Evolutionary conservation across 92 coral and sea anemone genomes (phyloP).

Genomic region (Palythoa heliodiscus): DNA sequence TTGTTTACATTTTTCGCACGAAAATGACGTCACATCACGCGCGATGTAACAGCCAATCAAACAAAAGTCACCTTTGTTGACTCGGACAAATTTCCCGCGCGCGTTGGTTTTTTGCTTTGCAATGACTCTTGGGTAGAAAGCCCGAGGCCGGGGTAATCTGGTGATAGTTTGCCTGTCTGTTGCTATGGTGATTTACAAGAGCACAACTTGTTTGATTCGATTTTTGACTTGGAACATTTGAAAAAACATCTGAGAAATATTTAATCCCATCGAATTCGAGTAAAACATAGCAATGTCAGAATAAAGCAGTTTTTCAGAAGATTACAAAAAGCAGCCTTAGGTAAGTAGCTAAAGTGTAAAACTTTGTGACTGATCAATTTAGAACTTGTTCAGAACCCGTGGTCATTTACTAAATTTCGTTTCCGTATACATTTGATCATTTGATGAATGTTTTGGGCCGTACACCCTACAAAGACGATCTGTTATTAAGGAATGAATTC

Average conservation of each 20-base stretch:
- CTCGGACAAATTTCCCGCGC: slow-evolving; percentile 36
- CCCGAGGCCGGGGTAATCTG: slow-evolving; percentile 17
- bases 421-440: no score
- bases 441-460: no score
- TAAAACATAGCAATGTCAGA: background rate
- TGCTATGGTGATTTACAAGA: slow-evolving; percentile 11
- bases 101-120: slow-evolving; percentile 11
- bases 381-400: no score
- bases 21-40: no score
- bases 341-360: slow-evolving; percentile 21
- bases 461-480: no score
- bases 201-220: slow-evolving; percentile 21
- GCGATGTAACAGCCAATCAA: no score
- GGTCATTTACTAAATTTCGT: no score
- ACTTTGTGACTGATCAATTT: background rate
- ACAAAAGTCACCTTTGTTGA: no score
- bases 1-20: no score
- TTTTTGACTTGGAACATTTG: slow-evolving; percentile 14
- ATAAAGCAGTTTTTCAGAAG: background rate
- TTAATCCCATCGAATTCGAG: background rate
- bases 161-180: background rate
- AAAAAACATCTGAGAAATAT: background rate
- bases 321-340: background rate
- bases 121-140: slow-evolving; percentile 33
- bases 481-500: no score